Evolutionary conservation across 2,797 vertebrate genomes (phyloP).

Genomic region (Amniataba percoides): DNA sequence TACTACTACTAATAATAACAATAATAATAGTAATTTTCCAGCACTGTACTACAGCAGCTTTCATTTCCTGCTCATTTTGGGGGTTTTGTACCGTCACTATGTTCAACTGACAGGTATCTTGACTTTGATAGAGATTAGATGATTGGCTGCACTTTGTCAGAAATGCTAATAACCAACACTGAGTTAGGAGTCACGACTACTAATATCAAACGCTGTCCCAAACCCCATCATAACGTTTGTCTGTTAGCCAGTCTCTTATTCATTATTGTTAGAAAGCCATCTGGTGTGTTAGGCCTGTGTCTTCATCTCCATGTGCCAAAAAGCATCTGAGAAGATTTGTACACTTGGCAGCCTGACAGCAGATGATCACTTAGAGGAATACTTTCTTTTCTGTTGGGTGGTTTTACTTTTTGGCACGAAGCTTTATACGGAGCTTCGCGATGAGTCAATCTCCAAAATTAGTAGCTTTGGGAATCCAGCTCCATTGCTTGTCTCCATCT

Average conservation of each 20-base stretch:
- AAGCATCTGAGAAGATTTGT: slow-evolving; percentile 35
- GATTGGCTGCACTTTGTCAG: neutral
- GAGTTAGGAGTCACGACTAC: neutral
- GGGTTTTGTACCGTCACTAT: neutral
- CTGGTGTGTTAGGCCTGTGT: neutral
- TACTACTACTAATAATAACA: neutral
- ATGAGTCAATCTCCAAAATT: slow-evolving; percentile 51
- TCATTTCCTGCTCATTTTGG: neutral
- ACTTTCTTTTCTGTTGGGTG: slow-evolving; percentile 26
- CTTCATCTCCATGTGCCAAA: slow-evolving; percentile 13
- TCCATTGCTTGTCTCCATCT: neutral
- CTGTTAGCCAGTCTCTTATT: neutral
- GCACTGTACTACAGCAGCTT: neutral
- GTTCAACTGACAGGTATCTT: no score
- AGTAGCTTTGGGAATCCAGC: slow-evolving; percentile 38
- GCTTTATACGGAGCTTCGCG: slow-evolving; percentile 21
- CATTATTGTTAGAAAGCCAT: slow-evolving; percentile 30
- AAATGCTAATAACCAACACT: neutral
- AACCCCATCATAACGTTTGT: neutral
- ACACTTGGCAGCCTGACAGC: slow-evolving; percentile 40
- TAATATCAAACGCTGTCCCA: neutral
- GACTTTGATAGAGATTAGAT: no score
- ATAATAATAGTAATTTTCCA: neutral
- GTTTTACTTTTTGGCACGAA: slow-evolving; percentile 42
- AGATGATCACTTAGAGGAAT: slow-evolving; percentile 32